These are phyloP conservation scores for Pangasius mekongensis DNA, from an alignment of 2,797 vertebrate species.

Conservation along the genomic window DNA sequence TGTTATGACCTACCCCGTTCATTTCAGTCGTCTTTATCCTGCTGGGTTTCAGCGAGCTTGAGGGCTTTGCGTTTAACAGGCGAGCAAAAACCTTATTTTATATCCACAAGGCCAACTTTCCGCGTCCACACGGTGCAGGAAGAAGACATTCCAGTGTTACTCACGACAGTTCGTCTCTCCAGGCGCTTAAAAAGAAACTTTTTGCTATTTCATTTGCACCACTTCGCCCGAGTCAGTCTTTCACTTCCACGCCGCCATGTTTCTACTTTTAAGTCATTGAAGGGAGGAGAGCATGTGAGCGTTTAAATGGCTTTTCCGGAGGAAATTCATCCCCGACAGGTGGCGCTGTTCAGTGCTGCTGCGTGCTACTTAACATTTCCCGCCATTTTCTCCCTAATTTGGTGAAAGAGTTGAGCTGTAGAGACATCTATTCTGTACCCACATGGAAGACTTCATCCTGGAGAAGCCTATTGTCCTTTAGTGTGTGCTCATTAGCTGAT, in stretches of 20 bases:
- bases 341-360: neutral
- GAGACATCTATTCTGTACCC: neutral
- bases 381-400: neutral
- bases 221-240: constrained; percentile 65
- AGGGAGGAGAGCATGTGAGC: constrained; percentile 54
- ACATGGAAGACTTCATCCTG: neutral
- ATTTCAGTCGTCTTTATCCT: constrained; percentile 80
- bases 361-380: neutral
- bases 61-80: neutral
- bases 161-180: neutral
- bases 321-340: constrained; percentile 18
- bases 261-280: constrained; percentile 65
- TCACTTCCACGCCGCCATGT: constrained; percentile 81
- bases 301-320: constrained; percentile 54
- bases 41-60: constrained; percentile 67
- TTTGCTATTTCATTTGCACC: constrained; percentile 52
- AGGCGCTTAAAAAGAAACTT: neutral
- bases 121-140: constrained; percentile 68
- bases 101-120: constrained; percentile 32
- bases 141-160: constrained; percentile 41
- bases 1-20: constrained; percentile 83
- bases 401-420: neutral
- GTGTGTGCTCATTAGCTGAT: neutral
- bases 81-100: constrained; percentile 58
- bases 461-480: neutral